Evolutionary conservation across 2,888 invertebrate species (phyloP).

Genomic region (Melinaea marsaeus): DNA sequence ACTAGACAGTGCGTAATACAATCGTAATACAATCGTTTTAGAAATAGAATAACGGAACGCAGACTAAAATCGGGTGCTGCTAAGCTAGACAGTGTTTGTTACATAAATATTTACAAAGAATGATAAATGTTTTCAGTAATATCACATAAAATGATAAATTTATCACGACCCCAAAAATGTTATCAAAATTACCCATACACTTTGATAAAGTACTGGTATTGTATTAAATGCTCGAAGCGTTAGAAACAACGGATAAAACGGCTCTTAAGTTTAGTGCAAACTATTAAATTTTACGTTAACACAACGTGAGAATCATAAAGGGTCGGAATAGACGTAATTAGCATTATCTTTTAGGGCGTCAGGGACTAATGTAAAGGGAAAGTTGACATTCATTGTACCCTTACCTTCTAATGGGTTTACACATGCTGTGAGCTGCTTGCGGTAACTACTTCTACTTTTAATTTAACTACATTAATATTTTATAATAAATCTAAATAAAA

Average conservation of each 20-base stretch:
- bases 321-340: slow-evolving; percentile 32
- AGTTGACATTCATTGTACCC: slow-evolving; percentile 20
- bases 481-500: slow-evolving; percentile 18
- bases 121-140: too few species aligned
- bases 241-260: slow-evolving; percentile 14
- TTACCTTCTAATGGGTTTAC: slow-evolving; percentile 14
- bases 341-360: slow-evolving; percentile 34
- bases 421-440: slow-evolving; percentile 10
- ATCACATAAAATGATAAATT: too few species aligned
- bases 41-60: too few species aligned
- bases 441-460: slow-evolving; percentile 1
- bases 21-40: too few species aligned
- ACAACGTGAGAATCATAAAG: slow-evolving; percentile 24
- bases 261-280: slow-evolving; percentile 20
- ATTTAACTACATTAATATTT: slow-evolving; percentile 6
- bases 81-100: too few species aligned
- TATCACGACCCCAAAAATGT: too few species aligned
- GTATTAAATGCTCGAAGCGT: slow-evolving; percentile 7
- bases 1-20: too few species aligned
- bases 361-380: slow-evolving; percentile 18
- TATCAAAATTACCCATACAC: neutral
- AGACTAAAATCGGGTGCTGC: too few species aligned
- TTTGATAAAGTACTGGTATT: neutral
- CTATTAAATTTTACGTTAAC: slow-evolving; percentile 32
- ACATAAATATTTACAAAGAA: too few species aligned